These are phyloP conservation scores for Pycnonotus jocosus DNA, from an alignment of 2,113 vertebrate species.

Conservation along the genomic window DNA sequence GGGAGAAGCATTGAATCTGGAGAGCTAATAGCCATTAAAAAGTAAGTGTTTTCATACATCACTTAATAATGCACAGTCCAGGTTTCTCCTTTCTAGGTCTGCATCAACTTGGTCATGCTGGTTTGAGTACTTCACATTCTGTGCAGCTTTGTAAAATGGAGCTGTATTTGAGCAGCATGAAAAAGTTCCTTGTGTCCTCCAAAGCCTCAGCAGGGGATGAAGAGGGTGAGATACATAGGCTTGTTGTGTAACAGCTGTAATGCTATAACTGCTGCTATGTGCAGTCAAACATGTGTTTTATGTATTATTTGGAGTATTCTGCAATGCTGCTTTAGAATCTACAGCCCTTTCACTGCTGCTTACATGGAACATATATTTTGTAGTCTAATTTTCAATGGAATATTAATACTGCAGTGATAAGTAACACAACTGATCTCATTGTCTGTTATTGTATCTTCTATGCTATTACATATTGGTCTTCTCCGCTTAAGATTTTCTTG, in stretches of 20 bases:
- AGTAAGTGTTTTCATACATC: slow-evolving; percentile 71
- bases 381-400: neutral
- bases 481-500: neutral
- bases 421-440: neutral
- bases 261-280: neutral
- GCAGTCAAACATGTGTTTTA: neutral
- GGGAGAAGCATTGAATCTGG: slow-evolving; percentile 92
- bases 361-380: neutral
- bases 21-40: slow-evolving; percentile 94
- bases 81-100: neutral
- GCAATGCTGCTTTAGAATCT: neutral
- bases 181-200: neutral
- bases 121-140: neutral
- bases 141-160: neutral
- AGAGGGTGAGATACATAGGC: neutral
- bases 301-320: neutral
- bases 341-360: neutral
- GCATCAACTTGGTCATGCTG: neutral
- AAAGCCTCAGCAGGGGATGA: neutral
- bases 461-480: neutral
- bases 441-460: neutral
- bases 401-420: neutral
- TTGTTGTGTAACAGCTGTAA: neutral
- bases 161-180: neutral
- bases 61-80: neutral